These are phyloP conservation scores for Hylyphantes graminicola DNA, from an alignment of 1,140 invertebrate species.

Conservation along the genomic window DNA sequence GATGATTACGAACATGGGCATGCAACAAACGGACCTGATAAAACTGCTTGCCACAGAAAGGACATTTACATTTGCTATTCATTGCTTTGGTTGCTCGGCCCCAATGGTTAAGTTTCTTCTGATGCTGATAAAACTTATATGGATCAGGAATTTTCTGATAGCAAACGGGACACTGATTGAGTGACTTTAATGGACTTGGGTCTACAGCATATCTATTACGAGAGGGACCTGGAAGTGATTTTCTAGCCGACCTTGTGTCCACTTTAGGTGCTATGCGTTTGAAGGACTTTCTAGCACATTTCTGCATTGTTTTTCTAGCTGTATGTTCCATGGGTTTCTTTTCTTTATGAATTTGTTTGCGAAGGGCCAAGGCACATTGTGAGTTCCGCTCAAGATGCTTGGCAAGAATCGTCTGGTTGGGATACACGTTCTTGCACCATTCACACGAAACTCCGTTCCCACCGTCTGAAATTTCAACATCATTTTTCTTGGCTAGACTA, in stretches of 20 bases:
- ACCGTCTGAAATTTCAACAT: background rate
- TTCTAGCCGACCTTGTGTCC: constrained; percentile 21
- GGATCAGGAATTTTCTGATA: constrained; percentile 43
- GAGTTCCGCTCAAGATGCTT: constrained; percentile 28
- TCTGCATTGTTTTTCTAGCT: constrained; percentile 22
- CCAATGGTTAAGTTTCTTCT: constrained; percentile 53
- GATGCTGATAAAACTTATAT: constrained; percentile 42
- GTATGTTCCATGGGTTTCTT: background rate
- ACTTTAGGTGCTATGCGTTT: background rate
- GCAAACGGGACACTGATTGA: constrained; percentile 46
- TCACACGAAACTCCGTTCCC: background rate
- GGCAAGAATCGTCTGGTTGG: constrained; percentile 7
- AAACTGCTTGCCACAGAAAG: constrained; percentile 58
- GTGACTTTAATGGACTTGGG: background rate
- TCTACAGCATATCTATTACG: background rate
- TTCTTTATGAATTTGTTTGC: constrained; percentile 6
- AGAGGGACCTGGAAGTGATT: constrained; percentile 29
- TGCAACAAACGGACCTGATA: constrained; percentile 32
- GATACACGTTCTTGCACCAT: constrained; percentile 29
- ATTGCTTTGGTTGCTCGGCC: constrained; percentile 37
- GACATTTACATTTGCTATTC: constrained; percentile 47
- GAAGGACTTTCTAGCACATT: background rate
- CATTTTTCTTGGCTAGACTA: background rate
- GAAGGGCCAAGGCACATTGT: constrained; percentile 18
- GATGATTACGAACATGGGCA: constrained; percentile 51